phyloP scores from a whole-genome alignment of 2,797 vertebrate genomes.

The Pseudochirops cupreus region DNA sequence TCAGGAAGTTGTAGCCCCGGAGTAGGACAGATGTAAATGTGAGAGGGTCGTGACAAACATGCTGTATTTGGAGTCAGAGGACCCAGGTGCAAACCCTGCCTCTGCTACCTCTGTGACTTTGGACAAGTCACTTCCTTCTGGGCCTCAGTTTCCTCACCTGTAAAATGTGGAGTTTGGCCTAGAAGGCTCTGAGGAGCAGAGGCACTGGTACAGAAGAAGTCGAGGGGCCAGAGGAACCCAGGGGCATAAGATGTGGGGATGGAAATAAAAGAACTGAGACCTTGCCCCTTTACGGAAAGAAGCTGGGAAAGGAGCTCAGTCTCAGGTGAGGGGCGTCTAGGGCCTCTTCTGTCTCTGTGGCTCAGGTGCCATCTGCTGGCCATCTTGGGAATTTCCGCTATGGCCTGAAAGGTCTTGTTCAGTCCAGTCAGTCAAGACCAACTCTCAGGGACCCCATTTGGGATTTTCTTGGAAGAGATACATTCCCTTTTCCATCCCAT shows the following conservation, averaged over 20 bases:
- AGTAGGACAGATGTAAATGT: neutral
- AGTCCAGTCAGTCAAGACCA: neutral
- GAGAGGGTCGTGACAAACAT: neutral
- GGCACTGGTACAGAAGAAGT: neutral
- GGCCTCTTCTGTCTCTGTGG: constrained; percentile 17
- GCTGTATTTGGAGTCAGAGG: neutral
- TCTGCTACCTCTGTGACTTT: neutral
- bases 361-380: constrained; percentile 76
- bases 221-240: neutral
- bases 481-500: neutral
- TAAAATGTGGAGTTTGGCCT: neutral
- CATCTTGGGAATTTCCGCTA: neutral
- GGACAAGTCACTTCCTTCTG: neutral
- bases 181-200: neutral
- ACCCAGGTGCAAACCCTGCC: neutral
- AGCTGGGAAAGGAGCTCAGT: neutral
- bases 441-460: neutral
- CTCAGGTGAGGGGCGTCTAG: neutral
- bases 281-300: neutral
- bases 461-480: neutral
- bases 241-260: neutral
- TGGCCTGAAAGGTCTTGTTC: neutral
- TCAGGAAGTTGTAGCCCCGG: neutral
- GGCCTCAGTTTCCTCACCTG: neutral
- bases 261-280: neutral